Conservation (phyloP, 2,797 vertebrate species). For the Micromesistius poutassou region DNA sequence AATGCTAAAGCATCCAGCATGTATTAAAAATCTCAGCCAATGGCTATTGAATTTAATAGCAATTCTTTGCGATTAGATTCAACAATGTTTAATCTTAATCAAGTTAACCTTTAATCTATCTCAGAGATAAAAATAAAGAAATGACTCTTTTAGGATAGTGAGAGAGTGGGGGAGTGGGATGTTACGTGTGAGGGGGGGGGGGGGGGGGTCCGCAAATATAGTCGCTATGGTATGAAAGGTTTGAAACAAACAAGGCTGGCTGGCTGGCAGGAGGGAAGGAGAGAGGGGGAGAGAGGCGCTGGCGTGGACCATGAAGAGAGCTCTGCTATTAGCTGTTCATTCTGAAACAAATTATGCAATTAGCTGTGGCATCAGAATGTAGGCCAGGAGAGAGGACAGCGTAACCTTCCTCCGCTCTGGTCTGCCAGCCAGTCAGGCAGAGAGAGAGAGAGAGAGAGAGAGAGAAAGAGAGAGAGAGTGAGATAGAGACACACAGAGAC, state of each 20-base stretch:
- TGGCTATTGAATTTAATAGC: not conserved
- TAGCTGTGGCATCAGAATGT: slow-evolving; percentile 78
- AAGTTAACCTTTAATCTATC: slow-evolving; percentile 49
- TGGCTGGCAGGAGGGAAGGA: not conserved
- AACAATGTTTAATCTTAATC: too few relatives aligned
- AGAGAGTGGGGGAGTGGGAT: too few relatives aligned
- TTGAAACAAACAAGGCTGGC: slow-evolving; percentile 21
- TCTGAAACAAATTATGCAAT: slow-evolving; percentile 84
- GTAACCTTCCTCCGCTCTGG: slow-evolving; percentile 79
- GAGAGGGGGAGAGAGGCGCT: slow-evolving; percentile 32
- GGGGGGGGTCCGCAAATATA: slow-evolving; percentile 44
- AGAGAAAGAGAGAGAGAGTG: not conserved
- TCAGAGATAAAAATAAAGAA: slow-evolving; percentile 21
- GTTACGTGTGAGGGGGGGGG: too few relatives aligned
- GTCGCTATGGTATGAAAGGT: slow-evolving; percentile 47
- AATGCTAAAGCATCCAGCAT: not conserved
- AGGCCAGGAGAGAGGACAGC: slow-evolving; percentile 77
- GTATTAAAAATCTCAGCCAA: not conserved
- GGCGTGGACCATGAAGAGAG: slow-evolving; percentile 61
- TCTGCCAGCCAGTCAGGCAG: slow-evolving; percentile 45
- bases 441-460: not conserved
- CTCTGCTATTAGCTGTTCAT: slow-evolving; percentile 78
- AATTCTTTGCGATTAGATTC: slow-evolving; percentile 43
- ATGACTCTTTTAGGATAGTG: not conserved
- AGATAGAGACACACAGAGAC: not conserved